Evolutionary conservation across 2,113 vertebrate species (phyloP).

Genomic region (Bambusicola thoracicus): DNA sequence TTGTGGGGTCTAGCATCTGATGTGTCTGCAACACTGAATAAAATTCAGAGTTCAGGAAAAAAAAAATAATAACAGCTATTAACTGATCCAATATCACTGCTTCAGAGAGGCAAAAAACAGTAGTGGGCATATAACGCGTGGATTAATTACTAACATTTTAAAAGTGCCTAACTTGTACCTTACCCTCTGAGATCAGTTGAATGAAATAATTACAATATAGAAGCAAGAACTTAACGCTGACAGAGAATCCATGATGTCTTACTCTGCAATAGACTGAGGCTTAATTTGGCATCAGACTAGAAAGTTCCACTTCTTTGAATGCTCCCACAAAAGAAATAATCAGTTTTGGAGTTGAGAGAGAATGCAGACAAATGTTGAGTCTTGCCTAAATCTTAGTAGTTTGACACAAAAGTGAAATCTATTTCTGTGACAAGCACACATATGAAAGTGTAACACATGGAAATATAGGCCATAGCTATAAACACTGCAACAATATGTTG

Average conservation of each 20-base stretch:
- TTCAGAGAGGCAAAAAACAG: background rate
- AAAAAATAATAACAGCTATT: background rate
- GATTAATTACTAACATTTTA: background rate
- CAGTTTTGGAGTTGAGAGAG: background rate
- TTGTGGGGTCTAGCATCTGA: background rate
- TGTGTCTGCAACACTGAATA: background rate
- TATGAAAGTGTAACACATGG: background rate
- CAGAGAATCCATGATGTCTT: background rate
- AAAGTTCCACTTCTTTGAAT: background rate
- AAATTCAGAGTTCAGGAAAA: background rate
- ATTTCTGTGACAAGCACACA: background rate
- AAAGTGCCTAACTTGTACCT: background rate
- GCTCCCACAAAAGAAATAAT: background rate
- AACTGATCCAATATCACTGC: background rate
- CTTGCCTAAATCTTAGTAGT: background rate
- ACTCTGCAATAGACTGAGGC: background rate
- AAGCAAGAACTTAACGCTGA: background rate
- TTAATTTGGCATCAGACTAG: background rate
- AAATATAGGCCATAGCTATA: background rate
- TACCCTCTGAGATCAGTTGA: background rate
- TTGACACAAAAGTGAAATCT: background rate
- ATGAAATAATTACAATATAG: background rate
- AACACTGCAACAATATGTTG: background rate
- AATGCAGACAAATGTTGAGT: background rate
- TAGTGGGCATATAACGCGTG: background rate